Percentiles rank a stretch among this genome's conserved stretches.
Conservation (phyloP, 2,888 invertebrate species). For the Eumacrocentrus americanus region DNA sequence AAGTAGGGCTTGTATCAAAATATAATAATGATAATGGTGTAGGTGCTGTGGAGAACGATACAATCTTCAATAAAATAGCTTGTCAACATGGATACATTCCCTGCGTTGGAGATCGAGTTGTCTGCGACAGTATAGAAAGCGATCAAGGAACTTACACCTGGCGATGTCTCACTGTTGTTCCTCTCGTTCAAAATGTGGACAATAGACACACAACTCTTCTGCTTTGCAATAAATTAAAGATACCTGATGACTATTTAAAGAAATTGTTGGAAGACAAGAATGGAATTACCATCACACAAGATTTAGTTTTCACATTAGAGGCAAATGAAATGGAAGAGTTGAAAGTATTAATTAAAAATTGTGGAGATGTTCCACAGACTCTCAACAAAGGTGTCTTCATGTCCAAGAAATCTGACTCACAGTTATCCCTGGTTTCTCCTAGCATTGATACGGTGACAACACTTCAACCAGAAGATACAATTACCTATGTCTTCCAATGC, state of each 20-base stretch:
- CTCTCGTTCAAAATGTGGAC: slow-evolving; percentile 39
- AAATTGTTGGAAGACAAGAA: slow-evolving; percentile 60
- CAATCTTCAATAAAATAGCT: slow-evolving; percentile 67
- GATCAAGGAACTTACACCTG: slow-evolving; percentile 67
- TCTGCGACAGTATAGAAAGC: slow-evolving; percentile 76
- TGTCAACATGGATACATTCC: slow-evolving; percentile 66
- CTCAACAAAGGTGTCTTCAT: slow-evolving; percentile 65
- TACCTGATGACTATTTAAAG: slow-evolving; percentile 31
- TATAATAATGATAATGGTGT: slow-evolving; percentile 55
- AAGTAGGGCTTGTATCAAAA: slow-evolving; percentile 63
- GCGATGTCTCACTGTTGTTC: slow-evolving; percentile 67
- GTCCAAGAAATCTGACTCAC: slow-evolving; percentile 64
- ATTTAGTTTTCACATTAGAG: slow-evolving; percentile 59
- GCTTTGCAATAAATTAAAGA: neutral
- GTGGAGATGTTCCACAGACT: slow-evolving; percentile 57
- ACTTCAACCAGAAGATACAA: slow-evolving; percentile 60
- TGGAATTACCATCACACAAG: slow-evolving; percentile 65
- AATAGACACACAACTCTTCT: neutral
- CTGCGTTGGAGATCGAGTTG: slow-evolving; percentile 68
- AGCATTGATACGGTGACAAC: slow-evolving; percentile 52
- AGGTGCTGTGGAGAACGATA: slow-evolving; percentile 67
- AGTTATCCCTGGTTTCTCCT: slow-evolving; percentile 62
- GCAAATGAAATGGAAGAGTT: slow-evolving; percentile 61
- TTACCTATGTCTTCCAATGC: slow-evolving; percentile 64
- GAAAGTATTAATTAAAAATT: slow-evolving; percentile 63